A percentile compares a stretch with the other conserved stretches of the same genome.
These are phyloP conservation scores for Rhadinocentrus ornatus DNA, from an alignment of 2,797 vertebrate species.

Conservation along the genomic window DNA sequence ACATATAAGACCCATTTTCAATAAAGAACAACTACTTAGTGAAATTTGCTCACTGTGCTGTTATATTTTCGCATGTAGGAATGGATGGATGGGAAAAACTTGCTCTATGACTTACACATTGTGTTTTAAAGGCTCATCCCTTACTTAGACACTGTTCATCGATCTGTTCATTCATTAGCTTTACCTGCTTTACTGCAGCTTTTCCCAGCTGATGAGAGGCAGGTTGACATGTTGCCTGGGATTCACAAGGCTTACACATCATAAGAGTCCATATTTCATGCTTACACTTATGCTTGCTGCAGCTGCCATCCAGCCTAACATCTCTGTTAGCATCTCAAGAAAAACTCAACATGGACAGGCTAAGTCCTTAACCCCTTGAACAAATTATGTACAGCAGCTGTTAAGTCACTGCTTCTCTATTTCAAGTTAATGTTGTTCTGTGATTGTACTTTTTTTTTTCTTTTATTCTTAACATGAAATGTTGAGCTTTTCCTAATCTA, in stretches of 20 bases:
- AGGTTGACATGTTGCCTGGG: background rate
- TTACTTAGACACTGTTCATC: background rate
- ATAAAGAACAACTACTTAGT: background rate
- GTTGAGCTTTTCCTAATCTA: slow-evolving; percentile 9
- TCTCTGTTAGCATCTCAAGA: slow-evolving; percentile 5
- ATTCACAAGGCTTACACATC: background rate
- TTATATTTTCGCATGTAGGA: background rate
- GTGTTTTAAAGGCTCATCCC: background rate
- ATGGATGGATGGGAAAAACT: slow-evolving; percentile 4
- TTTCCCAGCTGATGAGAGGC: background rate
- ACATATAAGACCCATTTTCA: background rate
- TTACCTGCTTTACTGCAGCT: background rate
- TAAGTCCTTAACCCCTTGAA: too few species aligned
- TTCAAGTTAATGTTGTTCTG: background rate
- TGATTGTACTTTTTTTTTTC: slow-evolving; percentile 10
- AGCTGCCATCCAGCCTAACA: slow-evolving; percentile 4
- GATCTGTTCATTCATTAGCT: slow-evolving; percentile 14
- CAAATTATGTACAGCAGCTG: slow-evolving; percentile 2
- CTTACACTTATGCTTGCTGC: background rate
- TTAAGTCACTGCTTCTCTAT: background rate
- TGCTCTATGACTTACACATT: slow-evolving; percentile 2
- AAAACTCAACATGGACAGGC: background rate
- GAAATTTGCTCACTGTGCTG: too few species aligned
- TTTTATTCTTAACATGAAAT: background rate
- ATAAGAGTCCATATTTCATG: background rate